These are phyloP conservation scores for Oscheius sp. DNA, from an alignment of 2,888 invertebrate genomes.

Conservation along the genomic window DNA sequence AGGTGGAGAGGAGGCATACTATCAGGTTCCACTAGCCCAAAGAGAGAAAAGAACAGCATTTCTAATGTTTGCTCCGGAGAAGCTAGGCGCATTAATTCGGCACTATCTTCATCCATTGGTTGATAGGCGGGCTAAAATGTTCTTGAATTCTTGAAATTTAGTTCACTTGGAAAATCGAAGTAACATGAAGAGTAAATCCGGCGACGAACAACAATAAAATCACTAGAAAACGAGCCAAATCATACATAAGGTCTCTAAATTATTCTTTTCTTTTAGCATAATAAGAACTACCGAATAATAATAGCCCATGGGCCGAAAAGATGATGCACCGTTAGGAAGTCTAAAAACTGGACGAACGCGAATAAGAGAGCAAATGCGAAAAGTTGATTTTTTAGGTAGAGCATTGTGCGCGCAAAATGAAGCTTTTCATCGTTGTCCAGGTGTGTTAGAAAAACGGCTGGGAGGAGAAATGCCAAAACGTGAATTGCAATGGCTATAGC, in stretches of 20 bases:
- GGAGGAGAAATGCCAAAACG: conserved; percentile 67
- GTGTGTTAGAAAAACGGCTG: conserved; percentile 62
- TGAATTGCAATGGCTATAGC: conserved; percentile 68
- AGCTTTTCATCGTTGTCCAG: conserved; percentile 68
- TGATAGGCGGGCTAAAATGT: conserved; percentile 69
- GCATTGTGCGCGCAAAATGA: conserved; percentile 69
- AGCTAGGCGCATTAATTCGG: conserved; percentile 67
- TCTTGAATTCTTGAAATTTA: neutral
- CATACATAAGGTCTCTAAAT: conserved; percentile 72
- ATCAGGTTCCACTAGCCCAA: conserved; percentile 77
- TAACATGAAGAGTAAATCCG: conserved; percentile 89
- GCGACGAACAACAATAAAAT: conserved; percentile 96
- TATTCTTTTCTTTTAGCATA: neutral
- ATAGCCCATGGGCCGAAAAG: conserved; percentile 99
- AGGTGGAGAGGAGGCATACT: conserved; percentile 74
- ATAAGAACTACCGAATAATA: conserved; percentile 82
- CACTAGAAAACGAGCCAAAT: conserved; percentile 81
- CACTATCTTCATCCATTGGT: conserved; percentile 68
- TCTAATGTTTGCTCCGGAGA: conserved; percentile 83
- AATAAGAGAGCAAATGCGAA: conserved; percentile 92
- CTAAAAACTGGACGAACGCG: conserved; percentile 90
- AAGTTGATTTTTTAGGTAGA: conserved; percentile 95
- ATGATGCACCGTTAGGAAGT: conserved; percentile 96
- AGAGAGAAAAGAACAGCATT: conserved; percentile 82
- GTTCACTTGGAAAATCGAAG: conserved; percentile 89